phyloP scores from a whole-genome alignment of 2,113 vertebrate genomes.

The Pseudolaguvia tuberculata region DNA sequence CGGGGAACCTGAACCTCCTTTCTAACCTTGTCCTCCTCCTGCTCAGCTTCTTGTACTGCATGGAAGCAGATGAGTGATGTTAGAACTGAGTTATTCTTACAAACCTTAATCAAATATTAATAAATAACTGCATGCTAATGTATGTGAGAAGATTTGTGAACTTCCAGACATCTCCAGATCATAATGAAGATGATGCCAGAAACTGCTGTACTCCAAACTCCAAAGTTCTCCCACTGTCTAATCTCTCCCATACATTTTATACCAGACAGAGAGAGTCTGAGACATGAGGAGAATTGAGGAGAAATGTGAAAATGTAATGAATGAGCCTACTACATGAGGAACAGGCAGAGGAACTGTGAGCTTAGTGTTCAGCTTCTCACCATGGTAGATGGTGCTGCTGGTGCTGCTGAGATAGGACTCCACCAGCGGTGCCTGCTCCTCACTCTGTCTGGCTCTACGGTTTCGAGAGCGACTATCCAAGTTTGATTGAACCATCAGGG shows the following conservation, averaged over 20 bases:
- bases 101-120: too few species aligned
- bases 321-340: too few species aligned
- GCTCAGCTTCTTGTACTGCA: conserved; percentile 90
- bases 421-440: conserved; percentile 94
- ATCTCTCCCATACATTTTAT: not conserved
- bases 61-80: not conserved
- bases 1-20: conserved; percentile 77
- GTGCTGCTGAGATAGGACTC: conserved; percentile 96
- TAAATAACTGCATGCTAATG: too few species aligned
- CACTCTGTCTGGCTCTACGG: conserved; percentile 83
- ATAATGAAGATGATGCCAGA: too few species aligned
- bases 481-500: conserved; percentile 96
- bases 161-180: too few species aligned
- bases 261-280: not conserved
- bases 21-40: conserved; percentile 79
- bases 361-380: conserved; percentile 54
- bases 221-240: too few species aligned
- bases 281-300: not conserved
- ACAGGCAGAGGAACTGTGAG: too few species aligned
- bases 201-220: too few species aligned
- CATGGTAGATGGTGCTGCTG: conserved; percentile 91
- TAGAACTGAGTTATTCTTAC: not conserved
- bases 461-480: conserved; percentile 83
- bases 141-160: too few species aligned
- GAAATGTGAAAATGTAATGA: too few species aligned